These are phyloP conservation scores for Rostratula benghalensis DNA, from an alignment of 2,113 vertebrate genomes.

Conservation along the genomic window DNA sequence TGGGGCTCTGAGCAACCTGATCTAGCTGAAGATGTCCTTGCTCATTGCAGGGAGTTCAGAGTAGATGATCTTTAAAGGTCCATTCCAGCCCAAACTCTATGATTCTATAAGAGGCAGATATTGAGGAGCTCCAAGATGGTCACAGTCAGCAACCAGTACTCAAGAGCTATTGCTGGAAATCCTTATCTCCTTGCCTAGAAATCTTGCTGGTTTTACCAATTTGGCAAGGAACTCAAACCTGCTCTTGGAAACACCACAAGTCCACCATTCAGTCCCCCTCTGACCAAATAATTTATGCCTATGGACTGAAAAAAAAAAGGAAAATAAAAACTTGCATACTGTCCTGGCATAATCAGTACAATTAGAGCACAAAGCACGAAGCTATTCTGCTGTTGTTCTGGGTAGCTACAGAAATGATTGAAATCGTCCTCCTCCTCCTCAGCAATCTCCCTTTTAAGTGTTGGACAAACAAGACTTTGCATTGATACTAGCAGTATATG, in stretches of 20 bases:
- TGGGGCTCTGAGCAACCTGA: not conserved
- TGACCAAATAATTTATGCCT: not conserved
- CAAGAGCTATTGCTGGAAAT: not conserved
- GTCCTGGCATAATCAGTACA: fast-evolving
- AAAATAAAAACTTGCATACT: not conserved
- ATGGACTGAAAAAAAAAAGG: not conserved
- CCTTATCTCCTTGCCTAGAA: not conserved
- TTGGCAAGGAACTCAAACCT: not conserved
- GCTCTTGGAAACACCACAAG: not conserved
- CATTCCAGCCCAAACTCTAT: not conserved
- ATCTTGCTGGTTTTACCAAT: not conserved
- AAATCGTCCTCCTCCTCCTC: not conserved
- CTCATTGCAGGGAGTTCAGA: not conserved
- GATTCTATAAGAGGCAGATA: not conserved
- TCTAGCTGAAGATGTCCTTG: not conserved
- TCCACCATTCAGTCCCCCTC: not conserved
- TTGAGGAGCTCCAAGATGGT: fast-evolving
- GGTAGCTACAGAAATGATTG: not conserved
- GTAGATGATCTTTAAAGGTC: not conserved
- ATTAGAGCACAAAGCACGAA: not conserved
- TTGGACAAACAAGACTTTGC: not conserved
- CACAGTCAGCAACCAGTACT: not conserved
- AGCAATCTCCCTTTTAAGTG: not conserved
- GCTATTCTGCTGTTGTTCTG: not conserved
- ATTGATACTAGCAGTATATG: not conserved